Evolutionary conservation across 2,888 invertebrate species (phyloP), one percentile per base, ranked within the genome.

Genomic region (Bellardia pandia): DNA sequence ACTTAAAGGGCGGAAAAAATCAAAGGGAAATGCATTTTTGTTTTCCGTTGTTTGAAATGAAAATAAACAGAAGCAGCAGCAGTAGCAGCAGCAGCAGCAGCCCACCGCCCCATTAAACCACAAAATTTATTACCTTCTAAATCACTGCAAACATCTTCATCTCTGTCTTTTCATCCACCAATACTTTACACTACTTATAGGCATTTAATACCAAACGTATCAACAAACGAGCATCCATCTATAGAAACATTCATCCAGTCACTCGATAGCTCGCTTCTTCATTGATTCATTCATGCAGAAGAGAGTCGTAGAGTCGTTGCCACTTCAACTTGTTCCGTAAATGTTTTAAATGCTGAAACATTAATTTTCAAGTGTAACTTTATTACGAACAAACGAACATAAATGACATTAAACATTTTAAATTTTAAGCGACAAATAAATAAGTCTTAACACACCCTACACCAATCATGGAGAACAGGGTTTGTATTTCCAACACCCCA

Each of bases 331-430:
- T 91, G 91, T 90, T 90, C 91, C 90, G 88, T 90, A 91, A 91
- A 91, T 90, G 91, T 89, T 90, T 90, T 90, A 91, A 92, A 92
- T 89, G 91, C 88, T 89, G 91, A 91, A 91, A 91, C 92, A 92
- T 92, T 92, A 92, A 92, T 92, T 92, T 92, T 92, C 92, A 92
- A 92, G 92, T 92, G 92, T 91, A 92, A 92, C 91, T 91, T 90
- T 92, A 91, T 81, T 82, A 87, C 80, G 51, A 86, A 48, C 66
- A 66, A 60, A 64, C 75, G 72, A 66, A 83, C 60, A 53, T 42
- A 56, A 83, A 83, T 77, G 83, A 64, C 69, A 77, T 45, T 30
- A 62, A 64, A 71, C 33, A 62, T 64, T 71, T 53, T 71, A 5
- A 42, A 13, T n/a, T 66, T 11, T 37, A 30, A 64, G 1, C 3